Evolutionary conservation across 2,797 vertebrate species (phyloP).

Genomic region (Chloroceryle inda): DNA sequence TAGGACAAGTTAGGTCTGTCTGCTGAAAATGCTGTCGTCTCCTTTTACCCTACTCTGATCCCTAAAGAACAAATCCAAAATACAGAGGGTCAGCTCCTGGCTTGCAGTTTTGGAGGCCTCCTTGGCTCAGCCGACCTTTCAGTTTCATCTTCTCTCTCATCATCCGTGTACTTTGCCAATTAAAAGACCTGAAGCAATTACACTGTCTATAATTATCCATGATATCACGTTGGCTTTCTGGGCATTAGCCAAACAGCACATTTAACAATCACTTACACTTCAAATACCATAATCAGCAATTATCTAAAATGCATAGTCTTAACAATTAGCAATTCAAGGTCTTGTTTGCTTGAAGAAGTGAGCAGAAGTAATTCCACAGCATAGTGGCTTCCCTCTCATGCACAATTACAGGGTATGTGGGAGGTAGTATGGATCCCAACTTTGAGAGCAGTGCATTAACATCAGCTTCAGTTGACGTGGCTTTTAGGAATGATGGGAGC

Average conservation of each 20-base stretch:
- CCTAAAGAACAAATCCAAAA: background rate
- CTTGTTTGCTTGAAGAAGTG: background rate
- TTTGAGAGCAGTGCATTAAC: background rate
- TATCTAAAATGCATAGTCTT: background rate
- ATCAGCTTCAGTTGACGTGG: background rate
- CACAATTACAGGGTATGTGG: background rate
- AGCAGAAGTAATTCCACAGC: background rate
- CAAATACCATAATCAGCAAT: background rate
- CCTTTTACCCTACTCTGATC: background rate
- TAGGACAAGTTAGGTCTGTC: background rate
- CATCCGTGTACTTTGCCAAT: background rate
- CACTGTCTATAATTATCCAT: conserved; percentile 24
- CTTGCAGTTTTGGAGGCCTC: background rate
- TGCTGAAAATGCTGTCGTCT: background rate
- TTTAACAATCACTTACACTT: conserved; percentile 45
- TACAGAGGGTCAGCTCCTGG: background rate
- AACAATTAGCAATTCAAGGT: background rate
- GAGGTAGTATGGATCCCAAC: background rate
- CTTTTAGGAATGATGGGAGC: conserved; percentile 33
- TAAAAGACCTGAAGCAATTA: conserved; percentile 39
- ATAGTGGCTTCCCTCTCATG: background rate
- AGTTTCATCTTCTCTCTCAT: background rate
- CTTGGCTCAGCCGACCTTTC: background rate
- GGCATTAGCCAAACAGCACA: conserved; percentile 23
- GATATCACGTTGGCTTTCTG: background rate